Base-by-base conservation (phyloP, 2,888 invertebrate species). In the Stenoptilia bipunctidactyla region DNA sequence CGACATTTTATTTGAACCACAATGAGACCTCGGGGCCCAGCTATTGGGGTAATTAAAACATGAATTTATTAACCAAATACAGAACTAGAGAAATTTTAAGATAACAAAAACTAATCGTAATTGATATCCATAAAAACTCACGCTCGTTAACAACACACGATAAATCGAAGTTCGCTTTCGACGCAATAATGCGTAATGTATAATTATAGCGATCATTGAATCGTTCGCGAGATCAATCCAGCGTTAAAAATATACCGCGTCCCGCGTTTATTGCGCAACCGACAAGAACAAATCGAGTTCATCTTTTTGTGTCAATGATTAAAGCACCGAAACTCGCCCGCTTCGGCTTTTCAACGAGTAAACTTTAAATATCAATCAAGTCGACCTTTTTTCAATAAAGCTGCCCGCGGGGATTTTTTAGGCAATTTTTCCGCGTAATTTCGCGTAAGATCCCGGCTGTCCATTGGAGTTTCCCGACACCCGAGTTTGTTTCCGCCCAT, bases 241-340 rank as follows among this genome's bases (percentile, higher is more conserved):
- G 62, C 69, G 66, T 75, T 74, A 72, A 77, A 76, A 79, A 73
- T 65, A 68, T 60, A 65, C 66, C 64, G 60, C 66, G 64, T n/a
- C 61, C 46, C 64, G 8, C 75, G 75, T 79, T 76, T 77, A 79
- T 75, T 77, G 72, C 71, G 65, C 64, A 65, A 65, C 75, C 68
- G 82, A 82, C 82, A 79, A 69, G 72, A 73, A 80, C 73, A 83
- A 83, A 82, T 82, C 66, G 77, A 77, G 79, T 75, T 80, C 73
- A 76, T 80, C 72, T 79, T 79, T 79, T 75, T 77, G 75, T 68
- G 61, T 65, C 56, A 58, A 65, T 66, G 68, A 70, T 67, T 13
- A 71, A 71, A 76, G 74, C 75, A 71, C 63, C 70, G 71, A 69
- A 73, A 74, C 71, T 20, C 20, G 8, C 20, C 20, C 3, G 67